Conservation (phyloP, 2,113 vertebrate species). For the Chionis minor region DNA sequence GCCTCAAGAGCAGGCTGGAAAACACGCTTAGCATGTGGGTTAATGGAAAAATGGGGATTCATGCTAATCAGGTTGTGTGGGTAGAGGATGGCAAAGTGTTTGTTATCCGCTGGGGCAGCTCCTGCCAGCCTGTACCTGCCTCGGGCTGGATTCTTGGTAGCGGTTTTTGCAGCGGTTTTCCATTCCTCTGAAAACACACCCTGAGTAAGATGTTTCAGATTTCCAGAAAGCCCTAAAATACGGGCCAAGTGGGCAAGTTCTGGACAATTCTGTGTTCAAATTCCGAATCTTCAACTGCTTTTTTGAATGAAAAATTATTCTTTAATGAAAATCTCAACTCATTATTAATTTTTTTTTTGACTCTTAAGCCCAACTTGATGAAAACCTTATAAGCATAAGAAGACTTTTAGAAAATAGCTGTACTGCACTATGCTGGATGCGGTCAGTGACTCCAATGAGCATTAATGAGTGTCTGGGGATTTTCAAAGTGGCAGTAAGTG, state of each 20-base stretch:
- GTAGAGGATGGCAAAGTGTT: not conserved
- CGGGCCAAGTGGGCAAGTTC: not conserved
- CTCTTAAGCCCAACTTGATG: not conserved
- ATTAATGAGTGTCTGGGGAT: not conserved
- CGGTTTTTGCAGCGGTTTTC: not conserved
- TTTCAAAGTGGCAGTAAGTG: not conserved
- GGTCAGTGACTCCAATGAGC: not conserved
- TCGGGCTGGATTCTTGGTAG: not conserved
- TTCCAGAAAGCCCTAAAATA: not conserved
- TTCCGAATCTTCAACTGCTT: not conserved
- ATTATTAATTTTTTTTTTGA: not conserved
- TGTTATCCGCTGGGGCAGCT: not conserved
- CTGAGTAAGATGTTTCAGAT: not conserved
- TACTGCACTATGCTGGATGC: not conserved
- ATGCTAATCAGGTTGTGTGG: not conserved
- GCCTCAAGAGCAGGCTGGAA: not conserved
- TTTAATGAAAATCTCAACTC: not conserved
- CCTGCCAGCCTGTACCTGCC: not conserved
- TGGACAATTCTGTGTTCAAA: not conserved
- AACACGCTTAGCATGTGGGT: not conserved
- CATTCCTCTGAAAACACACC: not conserved
- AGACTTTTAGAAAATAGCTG: not conserved
- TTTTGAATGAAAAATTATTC: not conserved
- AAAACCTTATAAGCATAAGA: not conserved
- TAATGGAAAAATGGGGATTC: constrained; percentile 1